Percentiles rank a stretch among this genome's conserved stretches.
Conservation (phyloP, 2,113 vertebrate species). For the Chaetodon trifascialis region DNA sequence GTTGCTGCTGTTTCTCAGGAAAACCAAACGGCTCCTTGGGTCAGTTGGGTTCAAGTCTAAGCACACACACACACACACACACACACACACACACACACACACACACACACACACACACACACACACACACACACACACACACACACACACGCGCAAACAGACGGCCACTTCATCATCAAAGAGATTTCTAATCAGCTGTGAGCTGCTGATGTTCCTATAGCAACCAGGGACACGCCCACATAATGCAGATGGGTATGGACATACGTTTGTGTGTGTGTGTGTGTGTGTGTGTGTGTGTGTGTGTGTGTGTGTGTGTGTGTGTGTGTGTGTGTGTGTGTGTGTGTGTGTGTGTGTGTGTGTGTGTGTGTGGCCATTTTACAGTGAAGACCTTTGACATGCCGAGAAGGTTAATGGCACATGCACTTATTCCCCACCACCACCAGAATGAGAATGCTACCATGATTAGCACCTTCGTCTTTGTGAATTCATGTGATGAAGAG, state of each 20-base stretch:
- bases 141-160: slow-evolving; percentile 9
- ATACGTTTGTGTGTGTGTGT: background rate
- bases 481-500: background rate
- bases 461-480: background rate
- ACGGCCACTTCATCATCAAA: slow-evolving; percentile 61
- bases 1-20: background rate
- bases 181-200: slow-evolving; percentile 52
- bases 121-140: slow-evolving; percentile 7
- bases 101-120: slow-evolving; percentile 8
- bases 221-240: slow-evolving; percentile 54
- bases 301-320: background rate
- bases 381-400: background rate
- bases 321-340: background rate
- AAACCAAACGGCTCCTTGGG: background rate
- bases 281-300: background rate
- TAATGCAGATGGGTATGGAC: background rate
- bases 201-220: slow-evolving; percentile 61
- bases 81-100: slow-evolving; percentile 11
- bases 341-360: background rate
- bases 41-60: background rate
- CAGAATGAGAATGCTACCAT: background rate
- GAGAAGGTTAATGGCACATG: slow-evolving; percentile 25
- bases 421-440: background rate
- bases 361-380: background rate
- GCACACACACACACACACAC: slow-evolving; percentile 1